phyloP scores from a whole-genome alignment of 1,140 invertebrate genomes.

The Meloidogyne floridensis region DNA sequence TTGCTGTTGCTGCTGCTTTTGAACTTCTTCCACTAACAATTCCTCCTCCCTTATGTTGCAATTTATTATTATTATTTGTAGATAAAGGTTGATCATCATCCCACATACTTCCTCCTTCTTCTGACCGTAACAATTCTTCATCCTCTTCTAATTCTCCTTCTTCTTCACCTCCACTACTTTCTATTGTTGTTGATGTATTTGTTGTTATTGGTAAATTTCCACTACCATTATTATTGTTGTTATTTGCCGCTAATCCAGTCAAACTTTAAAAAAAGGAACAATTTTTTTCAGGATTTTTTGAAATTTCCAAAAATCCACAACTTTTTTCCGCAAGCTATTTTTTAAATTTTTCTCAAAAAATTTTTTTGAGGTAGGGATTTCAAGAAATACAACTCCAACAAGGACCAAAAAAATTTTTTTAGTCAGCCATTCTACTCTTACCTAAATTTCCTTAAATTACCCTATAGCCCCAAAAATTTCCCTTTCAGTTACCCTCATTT shows the following conservation, averaged over 20 bases:
- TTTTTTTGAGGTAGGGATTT: too few species aligned
- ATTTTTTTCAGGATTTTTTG: background rate
- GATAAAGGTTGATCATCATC: background rate
- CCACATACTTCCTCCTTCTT: constrained; percentile 3
- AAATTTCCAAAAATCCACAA: background rate
- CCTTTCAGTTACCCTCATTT: background rate
- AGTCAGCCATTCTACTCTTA: too few species aligned
- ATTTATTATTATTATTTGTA: background rate
- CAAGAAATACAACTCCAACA: too few species aligned
- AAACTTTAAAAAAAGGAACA: background rate
- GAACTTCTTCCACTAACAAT: background rate
- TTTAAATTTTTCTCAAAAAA: constrained; percentile 16
- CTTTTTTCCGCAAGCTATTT: too few species aligned
- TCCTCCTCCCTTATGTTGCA: background rate
- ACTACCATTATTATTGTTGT: background rate
- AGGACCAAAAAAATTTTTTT: too few species aligned
- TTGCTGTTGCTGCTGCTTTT: constrained; percentile 5
- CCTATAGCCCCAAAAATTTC: too few species aligned
- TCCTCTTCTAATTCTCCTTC: background rate
- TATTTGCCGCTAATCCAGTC: background rate
- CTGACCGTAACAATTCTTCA: background rate
- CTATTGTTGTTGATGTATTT: constrained; percentile 5
- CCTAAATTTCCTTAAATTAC: too few species aligned
- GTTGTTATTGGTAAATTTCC: background rate
- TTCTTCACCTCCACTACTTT: background rate